Evolutionary conservation across 2,888 invertebrate genomes (phyloP).

Genomic region (Epinotia bilunana): DNA sequence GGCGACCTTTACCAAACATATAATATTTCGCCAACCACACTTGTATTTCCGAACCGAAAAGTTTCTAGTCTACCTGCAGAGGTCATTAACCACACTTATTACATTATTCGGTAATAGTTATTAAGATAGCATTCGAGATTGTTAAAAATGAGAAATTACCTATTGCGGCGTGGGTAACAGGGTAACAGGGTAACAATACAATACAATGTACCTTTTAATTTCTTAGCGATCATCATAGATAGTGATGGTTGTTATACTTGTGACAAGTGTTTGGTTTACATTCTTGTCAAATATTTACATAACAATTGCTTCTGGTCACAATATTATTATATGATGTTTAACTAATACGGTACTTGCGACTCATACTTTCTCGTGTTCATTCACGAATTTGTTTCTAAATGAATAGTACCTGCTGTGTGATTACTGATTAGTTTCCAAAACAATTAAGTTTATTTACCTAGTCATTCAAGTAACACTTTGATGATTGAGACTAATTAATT

Average conservation of each 20-base stretch:
- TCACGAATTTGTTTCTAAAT: background rate
- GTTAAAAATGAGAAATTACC: constrained; percentile 34
- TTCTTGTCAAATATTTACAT: background rate
- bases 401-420: background rate
- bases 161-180: constrained; percentile 39
- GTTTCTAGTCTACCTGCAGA: constrained; percentile 17
- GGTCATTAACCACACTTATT: constrained; percentile 32
- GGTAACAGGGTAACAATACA: no score
- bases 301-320: background rate
- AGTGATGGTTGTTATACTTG: background rate
- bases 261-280: background rate
- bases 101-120: constrained; percentile 29
- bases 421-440: constrained; percentile 10
- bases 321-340: background rate
- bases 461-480: background rate
- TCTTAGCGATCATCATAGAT: background rate
- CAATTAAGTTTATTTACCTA: background rate
- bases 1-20: no score
- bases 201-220: background rate
- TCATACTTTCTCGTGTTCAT: constrained; percentile 1
- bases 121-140: constrained; percentile 39
- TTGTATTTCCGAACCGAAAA: constrained; percentile 1
- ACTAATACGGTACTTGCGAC: background rate
- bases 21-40: background rate
- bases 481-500: background rate